These are phyloP conservation scores for Sesia bembeciformis DNA, from an alignment of 2,888 invertebrate species.

Conservation along the genomic window DNA sequence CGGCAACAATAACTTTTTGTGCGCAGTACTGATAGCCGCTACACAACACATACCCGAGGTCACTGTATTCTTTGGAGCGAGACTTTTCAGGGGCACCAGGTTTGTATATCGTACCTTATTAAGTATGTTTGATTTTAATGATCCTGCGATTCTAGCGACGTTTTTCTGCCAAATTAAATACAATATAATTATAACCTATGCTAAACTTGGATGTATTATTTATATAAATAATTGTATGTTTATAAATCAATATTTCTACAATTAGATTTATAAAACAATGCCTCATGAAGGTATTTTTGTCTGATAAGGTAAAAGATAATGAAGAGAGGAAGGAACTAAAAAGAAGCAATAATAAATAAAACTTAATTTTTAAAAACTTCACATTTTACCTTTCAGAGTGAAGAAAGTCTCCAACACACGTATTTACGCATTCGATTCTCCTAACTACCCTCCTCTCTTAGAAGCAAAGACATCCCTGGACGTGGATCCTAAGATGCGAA, in stretches of 20 bases:
- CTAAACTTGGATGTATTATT: no score
- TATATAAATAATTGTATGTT: no score
- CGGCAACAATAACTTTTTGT: slow-evolving; percentile 93
- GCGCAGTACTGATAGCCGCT: slow-evolving; percentile 91
- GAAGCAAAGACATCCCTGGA: slow-evolving; percentile 78
- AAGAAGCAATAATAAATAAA: not conserved
- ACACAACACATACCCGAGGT: slow-evolving; percentile 94
- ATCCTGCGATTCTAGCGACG: no score
- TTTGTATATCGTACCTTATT: slow-evolving; percentile 10
- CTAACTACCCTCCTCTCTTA: slow-evolving; percentile 88
- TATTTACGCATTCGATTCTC: slow-evolving; percentile 89
- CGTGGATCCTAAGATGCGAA: slow-evolving; percentile 77
- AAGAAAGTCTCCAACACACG: slow-evolving; percentile 84
- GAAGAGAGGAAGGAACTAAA: no score
- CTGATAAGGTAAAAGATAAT: no score
- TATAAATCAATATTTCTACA: no score
- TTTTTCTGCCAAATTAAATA: no score
- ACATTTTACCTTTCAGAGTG: slow-evolving; percentile 61
- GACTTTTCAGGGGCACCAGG: slow-evolving; percentile 90
- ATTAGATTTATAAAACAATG: no score
- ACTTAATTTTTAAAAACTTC: not conserved
- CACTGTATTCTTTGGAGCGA: slow-evolving; percentile 91
- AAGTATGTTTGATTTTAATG: no score
- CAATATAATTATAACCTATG: no score
- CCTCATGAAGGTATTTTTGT: no score